Evolutionary conservation across 2,113 vertebrate species (phyloP).

Genomic region (Cichladusa arquata): DNA sequence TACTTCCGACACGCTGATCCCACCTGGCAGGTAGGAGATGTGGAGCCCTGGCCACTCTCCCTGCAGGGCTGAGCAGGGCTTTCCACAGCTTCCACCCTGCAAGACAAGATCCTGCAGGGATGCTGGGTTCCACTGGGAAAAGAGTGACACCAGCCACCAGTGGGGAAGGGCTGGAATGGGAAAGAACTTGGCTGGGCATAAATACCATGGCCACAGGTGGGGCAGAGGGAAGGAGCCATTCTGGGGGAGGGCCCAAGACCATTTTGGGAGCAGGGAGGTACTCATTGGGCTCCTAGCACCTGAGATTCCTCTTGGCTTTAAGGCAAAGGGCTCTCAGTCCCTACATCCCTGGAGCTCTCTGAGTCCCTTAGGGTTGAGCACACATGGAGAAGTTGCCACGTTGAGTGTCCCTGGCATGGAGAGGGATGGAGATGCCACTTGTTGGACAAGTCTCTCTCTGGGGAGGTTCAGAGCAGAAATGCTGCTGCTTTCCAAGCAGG

Average conservation of each 20-base stretch:
- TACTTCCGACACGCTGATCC: conserved; percentile 93
- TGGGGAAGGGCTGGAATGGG: not conserved
- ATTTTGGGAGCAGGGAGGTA: not conserved
- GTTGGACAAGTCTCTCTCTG: not conserved
- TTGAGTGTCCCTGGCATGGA: fast-evolving
- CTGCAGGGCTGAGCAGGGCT: not conserved
- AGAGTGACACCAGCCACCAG: fast-evolving
- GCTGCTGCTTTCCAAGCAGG: not conserved
- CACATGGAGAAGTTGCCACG: not conserved
- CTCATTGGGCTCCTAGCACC: fast-evolving
- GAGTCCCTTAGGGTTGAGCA: fast-evolving
- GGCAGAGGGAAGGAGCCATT: not conserved
- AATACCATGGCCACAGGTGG: fast-evolving
- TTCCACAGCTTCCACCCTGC: not conserved
- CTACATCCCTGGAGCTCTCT: not conserved
- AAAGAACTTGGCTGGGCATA: not conserved
- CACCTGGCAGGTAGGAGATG: conserved; percentile 89
- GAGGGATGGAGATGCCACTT: not conserved
- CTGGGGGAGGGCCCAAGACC: not conserved
- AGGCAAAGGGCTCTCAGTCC: not conserved
- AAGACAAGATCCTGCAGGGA: not conserved
- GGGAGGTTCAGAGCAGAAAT: not conserved
- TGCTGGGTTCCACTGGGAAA: not conserved
- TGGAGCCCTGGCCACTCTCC: not conserved
- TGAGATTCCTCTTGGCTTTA: not conserved